Base-by-base conservation (phyloP, 1,140 invertebrate species). In the Plectus sambesii region DNA sequence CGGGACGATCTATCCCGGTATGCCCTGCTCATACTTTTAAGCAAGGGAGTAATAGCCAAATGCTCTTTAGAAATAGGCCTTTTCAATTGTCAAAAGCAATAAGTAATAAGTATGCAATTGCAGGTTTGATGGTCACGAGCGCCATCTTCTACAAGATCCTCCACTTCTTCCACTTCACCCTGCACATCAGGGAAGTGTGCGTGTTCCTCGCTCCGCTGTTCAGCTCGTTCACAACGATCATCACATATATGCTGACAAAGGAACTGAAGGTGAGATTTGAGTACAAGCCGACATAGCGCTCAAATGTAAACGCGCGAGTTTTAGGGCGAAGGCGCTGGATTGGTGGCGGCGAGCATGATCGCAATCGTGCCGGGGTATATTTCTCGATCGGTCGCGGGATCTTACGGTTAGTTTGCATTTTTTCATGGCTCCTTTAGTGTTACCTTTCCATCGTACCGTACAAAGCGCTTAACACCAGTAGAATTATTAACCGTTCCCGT, bases 151-250 rank as follows among this genome's bases (percentile, higher is more conserved):
- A 96, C 70, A 89, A 88, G 72, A 70, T 94, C 22, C 76, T 97
- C 20, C 83, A 87, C 68, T 70, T 82, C 9, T 71, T 97, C 15
- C 86, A 96, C 70, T 93, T 97, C 70, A 87, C 90, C 53, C 79
- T 97, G 49, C 89, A 96, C 72, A 97, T 98, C 60, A 76, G 90
- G 66, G 89, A 96, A 73, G 87, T 97, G 62, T 97, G 92, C 74
- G 92, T 98, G n/a, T 98, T 97, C 72, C 76, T 98, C 59, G 92
- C 92, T 23, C 92, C 92, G 30, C 78, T 94, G 45, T 96, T 94
- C 71, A 86, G 83, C 19, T 90, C 86, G 58, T 79, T 96, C 23
- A 96, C 90, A 15, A 89, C 87, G 1, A 81, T 97, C 61, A 82
- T 94, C 45, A 96, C 90, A 24, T 97, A 93, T 70, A 75, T 90